phyloP scores from a whole-genome alignment of 2,888 invertebrate species.

The Exephanes ischioxanthus region DNA sequence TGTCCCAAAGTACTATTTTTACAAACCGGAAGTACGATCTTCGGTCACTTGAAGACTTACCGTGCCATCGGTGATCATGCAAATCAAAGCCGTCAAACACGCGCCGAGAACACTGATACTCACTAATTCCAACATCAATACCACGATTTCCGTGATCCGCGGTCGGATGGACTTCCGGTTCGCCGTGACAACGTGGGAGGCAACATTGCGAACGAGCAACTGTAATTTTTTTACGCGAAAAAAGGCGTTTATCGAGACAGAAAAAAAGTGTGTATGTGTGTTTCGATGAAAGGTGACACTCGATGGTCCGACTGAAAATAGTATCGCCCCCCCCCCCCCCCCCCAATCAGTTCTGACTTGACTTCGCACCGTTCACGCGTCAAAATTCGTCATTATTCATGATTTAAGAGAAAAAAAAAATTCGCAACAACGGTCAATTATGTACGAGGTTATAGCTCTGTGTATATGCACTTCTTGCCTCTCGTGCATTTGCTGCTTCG shows the following conservation, averaged over 20 bases:
- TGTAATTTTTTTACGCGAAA: slow-evolving; percentile 6
- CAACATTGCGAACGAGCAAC: neutral
- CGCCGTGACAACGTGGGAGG: neutral
- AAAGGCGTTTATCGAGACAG: neutral
- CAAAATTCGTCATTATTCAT: slow-evolving; percentile 26
- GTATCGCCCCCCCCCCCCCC: neutral
- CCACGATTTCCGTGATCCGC: slow-evolving; percentile 42
- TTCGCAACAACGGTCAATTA: slow-evolving; percentile 44
- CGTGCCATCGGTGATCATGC: slow-evolving; percentile 53
- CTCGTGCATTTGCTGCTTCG: slow-evolving; percentile 72
- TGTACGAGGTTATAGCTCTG: slow-evolving; percentile 72
- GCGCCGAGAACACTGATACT: slow-evolving; percentile 58
- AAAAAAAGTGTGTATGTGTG: neutral
- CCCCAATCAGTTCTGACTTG: neutral
- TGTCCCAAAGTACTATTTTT: neutral
- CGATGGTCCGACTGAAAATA: slow-evolving; percentile 15
- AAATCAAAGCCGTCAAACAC: slow-evolving; percentile 58
- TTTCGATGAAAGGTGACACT: slow-evolving; percentile 34
- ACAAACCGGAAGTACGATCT: neutral
- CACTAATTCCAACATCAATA: slow-evolving; percentile 58
- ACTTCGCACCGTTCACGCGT: slow-evolving; percentile 28
- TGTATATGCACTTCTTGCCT: slow-evolving; percentile 72
- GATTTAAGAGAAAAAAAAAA: slow-evolving; percentile 19
- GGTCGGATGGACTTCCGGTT: neutral
- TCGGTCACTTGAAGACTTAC: slow-evolving; percentile 32